Conservation (phyloP, 2,113 vertebrate genomes). For the Amblyornis subalaris region DNA sequence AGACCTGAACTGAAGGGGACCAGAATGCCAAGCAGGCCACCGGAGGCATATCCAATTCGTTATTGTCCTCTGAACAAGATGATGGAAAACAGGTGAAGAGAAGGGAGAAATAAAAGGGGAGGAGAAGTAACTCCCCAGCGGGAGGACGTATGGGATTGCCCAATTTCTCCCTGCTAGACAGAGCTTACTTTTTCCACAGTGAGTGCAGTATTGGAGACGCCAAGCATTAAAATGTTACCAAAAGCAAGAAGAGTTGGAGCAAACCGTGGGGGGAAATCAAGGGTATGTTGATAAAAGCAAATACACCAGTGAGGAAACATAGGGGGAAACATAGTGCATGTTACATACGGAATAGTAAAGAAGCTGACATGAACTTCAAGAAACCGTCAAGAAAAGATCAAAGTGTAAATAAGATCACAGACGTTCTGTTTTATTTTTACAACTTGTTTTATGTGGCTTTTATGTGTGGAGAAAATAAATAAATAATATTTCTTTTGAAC, state of each 20-base stretch:
- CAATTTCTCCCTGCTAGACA: not conserved
- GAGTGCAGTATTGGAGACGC: not conserved
- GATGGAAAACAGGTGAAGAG: not conserved
- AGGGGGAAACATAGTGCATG: not conserved
- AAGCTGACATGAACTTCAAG: slow-evolving; percentile 35
- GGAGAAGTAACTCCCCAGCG: not conserved
- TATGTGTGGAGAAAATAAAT: slow-evolving; percentile 55
- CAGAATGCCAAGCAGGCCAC: not conserved
- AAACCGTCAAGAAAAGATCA: slow-evolving; percentile 40
- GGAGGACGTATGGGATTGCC: not conserved
- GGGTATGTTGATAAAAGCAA: not conserved
- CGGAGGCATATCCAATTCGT: not conserved
- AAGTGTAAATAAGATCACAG: slow-evolving; percentile 57
- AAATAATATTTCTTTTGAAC: slow-evolving; percentile 55
- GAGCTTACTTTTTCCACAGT: not conserved
- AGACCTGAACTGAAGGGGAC: not conserved
- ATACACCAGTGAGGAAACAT: not conserved
- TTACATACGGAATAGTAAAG: not conserved
- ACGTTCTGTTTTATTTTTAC: slow-evolving; percentile 32
- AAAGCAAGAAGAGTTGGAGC: not conserved
- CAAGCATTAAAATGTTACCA: not conserved
- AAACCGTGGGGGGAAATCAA: not conserved
- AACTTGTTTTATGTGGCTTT: slow-evolving; percentile 55
- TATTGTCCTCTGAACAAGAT: not conserved
- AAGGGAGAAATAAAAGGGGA: not conserved